Conservation (phyloP, 2,888 invertebrate genomes). For the Zele albiditarsus region DNA sequence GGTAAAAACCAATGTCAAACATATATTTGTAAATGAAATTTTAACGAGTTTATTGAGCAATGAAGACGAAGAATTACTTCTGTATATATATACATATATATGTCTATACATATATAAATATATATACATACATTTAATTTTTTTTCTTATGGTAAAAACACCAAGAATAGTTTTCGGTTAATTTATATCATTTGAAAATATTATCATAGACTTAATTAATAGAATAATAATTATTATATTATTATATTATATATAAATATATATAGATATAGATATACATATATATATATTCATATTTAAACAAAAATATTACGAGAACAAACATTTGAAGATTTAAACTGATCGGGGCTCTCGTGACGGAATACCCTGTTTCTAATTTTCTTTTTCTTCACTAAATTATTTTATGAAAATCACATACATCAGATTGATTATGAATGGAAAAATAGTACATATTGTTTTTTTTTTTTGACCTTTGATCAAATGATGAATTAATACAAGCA, state of each 20-base stretch:
- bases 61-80: slow-evolving; percentile 31
- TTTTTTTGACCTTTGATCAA: slow-evolving; percentile 10
- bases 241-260: slow-evolving; percentile 7
- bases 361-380: slow-evolving; percentile 12
- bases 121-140: slow-evolving; percentile 63
- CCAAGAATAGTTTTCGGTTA: slow-evolving; percentile 62
- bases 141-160: slow-evolving; percentile 43
- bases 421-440: neutral
- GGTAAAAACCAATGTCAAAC: slow-evolving; percentile 11
- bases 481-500: slow-evolving; percentile 23
- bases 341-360: slow-evolving; percentile 1
- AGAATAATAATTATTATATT: slow-evolving; percentile 42
- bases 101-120: slow-evolving; percentile 46
- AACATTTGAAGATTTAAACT: neutral
- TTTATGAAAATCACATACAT: neutral
- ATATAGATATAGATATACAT: slow-evolving; percentile 31
- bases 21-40: slow-evolving; percentile 18
- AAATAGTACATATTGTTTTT: slow-evolving; percentile 11
- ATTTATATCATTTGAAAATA: slow-evolving; percentile 66
- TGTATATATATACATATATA: neutral
- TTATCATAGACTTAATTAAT: slow-evolving; percentile 50
- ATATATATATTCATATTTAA: slow-evolving; percentile 37
- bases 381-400: neutral
- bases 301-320: slow-evolving; percentile 19
- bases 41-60: slow-evolving; percentile 19